Evolutionary conservation across 2,113 vertebrate genomes (phyloP).

Genomic region (Actenoides hombroni): DNA sequence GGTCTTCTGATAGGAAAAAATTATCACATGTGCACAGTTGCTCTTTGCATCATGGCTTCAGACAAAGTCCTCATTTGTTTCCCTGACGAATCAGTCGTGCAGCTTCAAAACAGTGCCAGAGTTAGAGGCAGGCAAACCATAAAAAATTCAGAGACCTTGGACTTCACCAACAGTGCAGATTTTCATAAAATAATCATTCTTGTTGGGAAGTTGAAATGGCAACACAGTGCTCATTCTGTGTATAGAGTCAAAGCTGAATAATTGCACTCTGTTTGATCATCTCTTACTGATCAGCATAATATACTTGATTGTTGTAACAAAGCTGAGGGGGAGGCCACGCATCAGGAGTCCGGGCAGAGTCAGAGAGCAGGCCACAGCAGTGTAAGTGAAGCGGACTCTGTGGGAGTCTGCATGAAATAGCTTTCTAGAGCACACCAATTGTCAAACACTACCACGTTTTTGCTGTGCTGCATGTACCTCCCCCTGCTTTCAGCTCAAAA

Average conservation of each 20-base stretch:
- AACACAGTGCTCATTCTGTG: not conserved
- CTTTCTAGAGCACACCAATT: not conserved
- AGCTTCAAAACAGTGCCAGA: not conserved
- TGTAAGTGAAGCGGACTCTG: not conserved
- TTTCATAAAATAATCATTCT: slow-evolving; percentile 22
- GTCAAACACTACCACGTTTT: not conserved
- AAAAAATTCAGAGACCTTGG: not conserved
- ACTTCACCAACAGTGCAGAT: not conserved
- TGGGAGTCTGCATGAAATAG: not conserved
- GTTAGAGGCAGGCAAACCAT: not conserved
- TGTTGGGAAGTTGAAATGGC: not conserved
- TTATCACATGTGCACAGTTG: not conserved
- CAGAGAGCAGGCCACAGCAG: not conserved
- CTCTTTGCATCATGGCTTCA: not conserved
- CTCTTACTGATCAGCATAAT: not conserved
- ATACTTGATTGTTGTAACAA: not conserved
- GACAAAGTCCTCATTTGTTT: not conserved
- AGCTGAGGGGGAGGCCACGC: not conserved
- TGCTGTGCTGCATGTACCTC: not conserved
- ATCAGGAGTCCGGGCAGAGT: not conserved
- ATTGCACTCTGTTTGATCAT: not conserved
- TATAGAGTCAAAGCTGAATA: not conserved
- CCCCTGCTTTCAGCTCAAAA: not conserved
- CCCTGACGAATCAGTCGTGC: not conserved
- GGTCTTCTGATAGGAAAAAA: not conserved